Evolutionary conservation across 2,113 vertebrate genomes (phyloP).

Genomic region (Prietella phreatophila): DNA sequence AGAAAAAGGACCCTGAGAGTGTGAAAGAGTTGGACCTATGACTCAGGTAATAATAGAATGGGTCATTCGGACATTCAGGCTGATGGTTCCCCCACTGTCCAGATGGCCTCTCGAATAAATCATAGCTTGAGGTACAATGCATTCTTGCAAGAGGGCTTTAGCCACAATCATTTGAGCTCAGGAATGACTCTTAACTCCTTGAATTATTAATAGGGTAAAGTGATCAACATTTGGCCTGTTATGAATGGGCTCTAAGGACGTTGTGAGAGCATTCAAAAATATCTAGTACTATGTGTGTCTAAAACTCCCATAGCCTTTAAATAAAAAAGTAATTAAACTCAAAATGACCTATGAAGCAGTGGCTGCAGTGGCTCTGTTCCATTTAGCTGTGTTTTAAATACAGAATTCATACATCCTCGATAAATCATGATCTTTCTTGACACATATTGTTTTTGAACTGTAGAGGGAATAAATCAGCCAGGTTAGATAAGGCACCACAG

Average conservation of each 20-base stretch:
- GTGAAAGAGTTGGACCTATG: slow-evolving; percentile 70
- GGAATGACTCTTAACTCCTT: slow-evolving; percentile 65
- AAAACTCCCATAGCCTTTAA: background rate
- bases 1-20: slow-evolving; percentile 59
- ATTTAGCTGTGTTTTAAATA: background rate
- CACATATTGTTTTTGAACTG: slow-evolving; percentile 19
- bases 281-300: background rate
- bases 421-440: background rate
- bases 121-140: slow-evolving; percentile 72
- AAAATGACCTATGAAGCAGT: background rate
- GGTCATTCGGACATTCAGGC: slow-evolving; percentile 75
- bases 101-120: slow-evolving; percentile 81
- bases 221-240: slow-evolving; percentile 50
- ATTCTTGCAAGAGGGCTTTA: slow-evolving; percentile 64
- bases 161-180: slow-evolving; percentile 60
- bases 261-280: background rate
- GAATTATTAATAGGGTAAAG: slow-evolving; percentile 63
- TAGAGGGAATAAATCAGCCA: slow-evolving; percentile 26
- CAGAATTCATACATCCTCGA: background rate
- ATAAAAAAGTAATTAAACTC: background rate
- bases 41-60: slow-evolving; percentile 81
- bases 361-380: background rate
- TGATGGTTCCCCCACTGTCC: slow-evolving; percentile 77
- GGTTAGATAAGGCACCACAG: slow-evolving; percentile 31
- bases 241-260: slow-evolving; percentile 27